phyloP scores from a whole-genome alignment of 2,888 invertebrate genomes.

The Cephus pulcher region DNA sequence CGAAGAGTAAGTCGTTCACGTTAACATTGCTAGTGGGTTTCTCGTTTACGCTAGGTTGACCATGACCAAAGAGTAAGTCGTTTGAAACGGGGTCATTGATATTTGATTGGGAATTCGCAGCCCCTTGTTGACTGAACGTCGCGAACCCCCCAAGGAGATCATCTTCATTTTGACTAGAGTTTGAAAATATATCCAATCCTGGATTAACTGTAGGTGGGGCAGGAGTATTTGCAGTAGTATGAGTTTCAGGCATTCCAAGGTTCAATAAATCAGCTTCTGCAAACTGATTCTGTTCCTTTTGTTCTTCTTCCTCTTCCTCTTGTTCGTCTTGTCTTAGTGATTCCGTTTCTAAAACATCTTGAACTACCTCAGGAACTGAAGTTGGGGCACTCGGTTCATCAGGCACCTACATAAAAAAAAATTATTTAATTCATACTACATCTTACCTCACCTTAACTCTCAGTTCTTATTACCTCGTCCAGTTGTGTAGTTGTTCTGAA shows the following conservation, averaged over 20 bases:
- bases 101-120: conserved; percentile 26
- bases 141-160: conserved; percentile 60
- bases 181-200: conserved; percentile 58
- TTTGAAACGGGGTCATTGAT: conserved; percentile 38
- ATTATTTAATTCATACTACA: background rate
- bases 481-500: conserved; percentile 66
- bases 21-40: conserved; percentile 30
- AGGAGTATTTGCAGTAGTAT: conserved; percentile 15
- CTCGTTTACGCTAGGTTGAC: conserved; percentile 12
- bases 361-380: conserved; percentile 10
- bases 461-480: conserved; percentile 67
- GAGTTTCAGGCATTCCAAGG: conserved; percentile 47
- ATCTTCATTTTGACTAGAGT: conserved; percentile 45
- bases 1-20: conserved; percentile 49
- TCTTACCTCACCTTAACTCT: background rate
- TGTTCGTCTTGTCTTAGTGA: conserved; percentile 25
- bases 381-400: conserved; percentile 23
- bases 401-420: conserved; percentile 1
- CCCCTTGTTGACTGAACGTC: conserved; percentile 43
- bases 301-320: conserved; percentile 9
- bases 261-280: conserved; percentile 63
- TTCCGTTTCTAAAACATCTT: conserved; percentile 7
- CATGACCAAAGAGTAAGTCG: conserved; percentile 51
- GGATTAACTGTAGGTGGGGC: conserved; percentile 32
- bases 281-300: conserved; percentile 31